Percentiles rank a stretch among this genome's conserved stretches.
phyloP scores from a whole-genome alignment of 2,113 vertebrate species.

The Oxyura jamaicensis region DNA sequence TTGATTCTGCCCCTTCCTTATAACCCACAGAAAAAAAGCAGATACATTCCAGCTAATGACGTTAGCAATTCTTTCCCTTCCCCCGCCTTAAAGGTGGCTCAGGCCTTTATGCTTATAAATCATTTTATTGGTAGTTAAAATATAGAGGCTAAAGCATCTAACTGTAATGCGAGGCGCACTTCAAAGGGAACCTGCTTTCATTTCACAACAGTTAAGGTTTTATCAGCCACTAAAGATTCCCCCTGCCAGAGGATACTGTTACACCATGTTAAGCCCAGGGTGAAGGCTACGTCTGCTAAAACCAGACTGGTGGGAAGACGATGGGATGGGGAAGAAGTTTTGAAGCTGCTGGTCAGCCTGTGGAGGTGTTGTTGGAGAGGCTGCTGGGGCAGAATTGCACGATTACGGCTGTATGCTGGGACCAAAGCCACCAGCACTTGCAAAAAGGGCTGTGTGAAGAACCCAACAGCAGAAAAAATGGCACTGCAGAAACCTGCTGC shows the following conservation, averaged over 20 bases:
- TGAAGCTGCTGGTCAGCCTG: neutral
- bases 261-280: slow-evolving; percentile 8
- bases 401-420: neutral
- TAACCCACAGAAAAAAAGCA: neutral
- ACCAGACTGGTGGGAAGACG: neutral
- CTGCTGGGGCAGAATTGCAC: neutral
- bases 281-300: neutral
- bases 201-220: slow-evolving; percentile 43
- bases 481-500: neutral
- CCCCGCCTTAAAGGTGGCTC: slow-evolving; percentile 10
- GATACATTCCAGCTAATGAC: neutral
- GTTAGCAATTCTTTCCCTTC: neutral
- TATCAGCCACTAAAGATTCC: slow-evolving; percentile 63
- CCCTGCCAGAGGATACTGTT: slow-evolving; percentile 66
- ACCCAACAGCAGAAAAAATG: neutral
- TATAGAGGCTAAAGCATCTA: slow-evolving; percentile 28
- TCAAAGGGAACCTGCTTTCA: slow-evolving; percentile 60
- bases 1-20: slow-evolving; percentile 6
- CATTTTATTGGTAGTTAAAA: slow-evolving; percentile 66
- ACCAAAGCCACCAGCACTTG: rapidly evolving
- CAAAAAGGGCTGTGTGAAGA: neutral
- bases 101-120: slow-evolving; percentile 64
- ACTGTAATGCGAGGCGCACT: slow-evolving; percentile 41
- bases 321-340: neutral
- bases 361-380: neutral